Base-by-base conservation (phyloP, 2,797 vertebrate genomes). In the Sciurus carolinensis region DNA sequence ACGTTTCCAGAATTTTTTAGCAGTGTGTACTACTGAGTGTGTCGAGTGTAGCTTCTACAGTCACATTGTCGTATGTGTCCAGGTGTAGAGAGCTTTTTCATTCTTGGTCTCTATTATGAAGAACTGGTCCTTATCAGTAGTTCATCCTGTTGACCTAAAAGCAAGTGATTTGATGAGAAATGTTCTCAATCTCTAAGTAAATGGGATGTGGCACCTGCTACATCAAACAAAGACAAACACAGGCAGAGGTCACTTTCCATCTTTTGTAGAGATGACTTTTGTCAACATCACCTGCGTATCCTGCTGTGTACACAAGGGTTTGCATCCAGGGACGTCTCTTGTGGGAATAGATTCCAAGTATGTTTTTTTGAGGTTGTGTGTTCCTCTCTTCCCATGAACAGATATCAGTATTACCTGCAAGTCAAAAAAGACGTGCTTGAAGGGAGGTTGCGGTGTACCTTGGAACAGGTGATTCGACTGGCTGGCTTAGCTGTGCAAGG, bases 391-490 rank as follows among this genome's bases (percentile, higher is more conserved):
- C 79, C 90, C 52, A 2, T 44, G 72, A 94, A 42, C 94, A 99
- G 99, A 97, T 99, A 99, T 97, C 99, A 99, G 98, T 99, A 99
- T 98, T 99, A 99, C 98, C 99, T 99, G 81, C 99, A 99, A 98
- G 99, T 99, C 96, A 99, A 99, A 98, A 99, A 99, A 97, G 99
- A 99, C 57, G 99, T 99, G 95, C 98, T 99, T n/a, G 99, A 99
- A 86, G 99, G 99, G 26, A 99, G 99, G 57, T 96, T 99, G 66
- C 99, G 99, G 82, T 99, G 99, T 96, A 98, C 99, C 0, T 91
- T 99, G 17, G 99, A 99, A 80, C 99, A 99, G 98, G 99, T 99
- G 88, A 99, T 99, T 98, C 99, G 99, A 96, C 98, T 99, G 84
- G 99, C 99, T 57, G 99, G 99, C 91, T 98, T 99, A 96, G 99